phyloP scores from a whole-genome alignment of 2,797 vertebrate species.

The Monodelphis domestica region DNA sequence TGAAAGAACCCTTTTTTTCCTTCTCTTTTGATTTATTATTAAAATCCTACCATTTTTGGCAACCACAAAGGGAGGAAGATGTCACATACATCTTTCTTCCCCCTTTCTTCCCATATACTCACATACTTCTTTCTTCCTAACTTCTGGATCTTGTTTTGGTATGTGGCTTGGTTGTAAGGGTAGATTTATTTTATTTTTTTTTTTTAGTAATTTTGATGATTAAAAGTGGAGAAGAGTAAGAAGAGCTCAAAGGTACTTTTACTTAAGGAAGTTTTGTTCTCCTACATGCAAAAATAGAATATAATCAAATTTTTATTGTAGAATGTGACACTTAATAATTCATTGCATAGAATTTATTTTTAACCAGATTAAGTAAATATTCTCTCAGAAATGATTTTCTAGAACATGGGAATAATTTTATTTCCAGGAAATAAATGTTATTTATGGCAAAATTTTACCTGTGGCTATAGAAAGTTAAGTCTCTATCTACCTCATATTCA shows the following conservation, averaged over 20 bases:
- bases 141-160: neutral
- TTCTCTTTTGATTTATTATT: too few species aligned
- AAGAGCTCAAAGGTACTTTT: conserved; percentile 18
- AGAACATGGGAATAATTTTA: neutral
- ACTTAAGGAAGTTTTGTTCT: conserved; percentile 9
- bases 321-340: neutral
- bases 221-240: conserved; percentile 1
- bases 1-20: too few species aligned
- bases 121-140: neutral
- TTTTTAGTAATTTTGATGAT: conserved; percentile 4
- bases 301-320: neutral
- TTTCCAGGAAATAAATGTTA: neutral
- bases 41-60: too few species aligned
- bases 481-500: conserved; percentile 4
- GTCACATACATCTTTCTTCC: neutral
- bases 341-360: conserved; percentile 22
- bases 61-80: too few species aligned
- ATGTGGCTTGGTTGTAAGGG: neutral
- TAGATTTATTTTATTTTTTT: too few species aligned
- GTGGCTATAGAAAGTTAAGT: conserved; percentile 1
- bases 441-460: conserved; percentile 23
- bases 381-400: neutral
- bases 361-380: neutral
- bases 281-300: neutral
- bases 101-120: neutral